Percentiles rank a stretch among this genome's conserved stretches.
Conservation (phyloP, 30 jellyfish, hydroid and myxozoan species). For the Morbakka virulenta region DNA sequence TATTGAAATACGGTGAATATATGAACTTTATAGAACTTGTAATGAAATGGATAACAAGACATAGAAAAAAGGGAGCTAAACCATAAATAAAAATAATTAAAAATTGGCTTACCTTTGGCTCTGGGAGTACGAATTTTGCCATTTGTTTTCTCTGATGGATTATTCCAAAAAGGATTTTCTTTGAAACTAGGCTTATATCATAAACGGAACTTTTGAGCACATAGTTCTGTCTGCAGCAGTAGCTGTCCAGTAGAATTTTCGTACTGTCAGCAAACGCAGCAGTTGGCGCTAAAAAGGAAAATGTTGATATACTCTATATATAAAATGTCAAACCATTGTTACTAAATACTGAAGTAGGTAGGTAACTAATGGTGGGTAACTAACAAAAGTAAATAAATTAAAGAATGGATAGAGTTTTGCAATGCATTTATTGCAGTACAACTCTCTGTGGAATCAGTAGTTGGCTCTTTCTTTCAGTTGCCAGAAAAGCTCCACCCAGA, state of each 20-base stretch:
- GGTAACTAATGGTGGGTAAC: not conserved
- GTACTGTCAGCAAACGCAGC: constrained; percentile 64
- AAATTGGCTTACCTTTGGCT: constrained; percentile 51
- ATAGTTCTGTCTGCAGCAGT: constrained; percentile 56
- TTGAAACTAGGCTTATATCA: constrained; percentile 57
- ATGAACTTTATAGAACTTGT: too few relatives aligned
- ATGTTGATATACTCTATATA: too few relatives aligned
- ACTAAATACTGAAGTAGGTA: too few relatives aligned
- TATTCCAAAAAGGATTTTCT: constrained; percentile 63
- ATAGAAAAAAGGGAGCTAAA: not conserved
- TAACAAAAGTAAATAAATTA: not conserved
- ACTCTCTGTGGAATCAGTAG: too few relatives aligned
- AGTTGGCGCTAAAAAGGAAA: constrained; percentile 22
- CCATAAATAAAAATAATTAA: not conserved
- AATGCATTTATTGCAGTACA: too few relatives aligned
- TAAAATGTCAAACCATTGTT: too few relatives aligned
- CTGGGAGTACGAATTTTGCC: constrained; percentile 53
- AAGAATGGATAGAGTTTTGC: not conserved
- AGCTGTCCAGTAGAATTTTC: constrained; percentile 65
- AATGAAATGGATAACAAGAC: not conserved
- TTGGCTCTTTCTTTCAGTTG: too few relatives aligned
- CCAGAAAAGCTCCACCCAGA: too few relatives aligned
- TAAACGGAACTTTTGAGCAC: constrained; percentile 46
- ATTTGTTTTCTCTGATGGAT: constrained; percentile 57
- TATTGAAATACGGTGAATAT: too few relatives aligned